Conservation (phyloP, 1,140 invertebrate species). For the Cydia amplana region DNA sequence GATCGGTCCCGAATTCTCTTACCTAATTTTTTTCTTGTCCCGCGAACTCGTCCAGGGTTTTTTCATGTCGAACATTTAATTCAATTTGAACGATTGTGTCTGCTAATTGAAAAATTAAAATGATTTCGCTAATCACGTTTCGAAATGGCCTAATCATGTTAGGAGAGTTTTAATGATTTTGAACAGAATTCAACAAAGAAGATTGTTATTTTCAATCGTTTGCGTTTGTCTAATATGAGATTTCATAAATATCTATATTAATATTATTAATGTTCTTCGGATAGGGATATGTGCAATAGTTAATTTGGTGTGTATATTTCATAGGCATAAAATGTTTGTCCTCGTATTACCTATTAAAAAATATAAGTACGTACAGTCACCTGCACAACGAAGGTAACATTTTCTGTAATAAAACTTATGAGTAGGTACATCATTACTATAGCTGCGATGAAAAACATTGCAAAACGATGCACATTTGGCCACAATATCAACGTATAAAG, state of each 20-base stretch:
- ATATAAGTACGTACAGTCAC: no score
- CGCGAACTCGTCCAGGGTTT: conserved; percentile 44
- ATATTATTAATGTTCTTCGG: no score
- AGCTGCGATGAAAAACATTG: conserved; percentile 37
- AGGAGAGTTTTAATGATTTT: conserved; percentile 1
- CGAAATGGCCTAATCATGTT: not conserved
- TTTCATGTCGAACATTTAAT: conserved; percentile 59
- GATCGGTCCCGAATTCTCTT: conserved; percentile 57
- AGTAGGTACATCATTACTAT: not conserved
- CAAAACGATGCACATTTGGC: conserved; percentile 60
- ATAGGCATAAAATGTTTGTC: no score
- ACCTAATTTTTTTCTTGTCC: conserved; percentile 59
- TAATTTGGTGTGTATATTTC: no score
- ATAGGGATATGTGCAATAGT: no score
- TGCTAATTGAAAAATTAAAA: conserved; percentile 45
- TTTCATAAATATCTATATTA: no score
- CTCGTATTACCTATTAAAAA: no score
- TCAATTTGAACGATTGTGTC: conserved; percentile 56
- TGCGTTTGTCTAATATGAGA: no score
- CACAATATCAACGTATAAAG: conserved; percentile 57
- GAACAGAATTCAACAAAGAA: not conserved
- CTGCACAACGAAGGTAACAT: no score
- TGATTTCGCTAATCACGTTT: conserved; percentile 46
- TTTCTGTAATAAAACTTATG: not conserved
- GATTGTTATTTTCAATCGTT: not conserved